Percentiles rank a stretch among this genome's conserved stretches.
These are phyloP conservation scores for Zenarchopterus dispar DNA, from an alignment of 2,797 vertebrate genomes.

Conservation along the genomic window DNA sequence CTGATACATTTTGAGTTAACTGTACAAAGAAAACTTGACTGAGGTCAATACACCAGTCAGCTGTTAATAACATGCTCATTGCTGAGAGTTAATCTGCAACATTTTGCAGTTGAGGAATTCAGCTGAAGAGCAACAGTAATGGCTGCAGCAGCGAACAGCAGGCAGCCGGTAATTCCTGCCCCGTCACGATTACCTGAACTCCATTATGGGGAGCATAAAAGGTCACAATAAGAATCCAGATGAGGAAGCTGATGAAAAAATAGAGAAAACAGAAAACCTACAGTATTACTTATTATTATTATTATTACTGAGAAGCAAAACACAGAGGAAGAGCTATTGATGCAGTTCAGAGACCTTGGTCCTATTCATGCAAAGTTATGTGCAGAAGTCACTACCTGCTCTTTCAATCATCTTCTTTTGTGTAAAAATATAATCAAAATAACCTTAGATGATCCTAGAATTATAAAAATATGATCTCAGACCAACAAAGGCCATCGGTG, in stretches of 20 bases:
- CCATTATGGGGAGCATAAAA: background rate
- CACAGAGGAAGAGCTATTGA: no score
- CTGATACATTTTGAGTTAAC: background rate
- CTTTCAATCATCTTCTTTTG: no score
- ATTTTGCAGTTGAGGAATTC: slow-evolving; percentile 23
- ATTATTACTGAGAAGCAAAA: no score
- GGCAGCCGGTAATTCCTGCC: slow-evolving; percentile 20
- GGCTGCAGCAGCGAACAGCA: background rate
- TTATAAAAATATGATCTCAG: no score
- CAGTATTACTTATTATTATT: no score
- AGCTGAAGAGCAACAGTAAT: slow-evolving; percentile 6
- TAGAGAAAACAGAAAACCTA: background rate
- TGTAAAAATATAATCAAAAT: no score
- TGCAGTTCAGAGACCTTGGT: no score
- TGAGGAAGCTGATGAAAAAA: background rate
- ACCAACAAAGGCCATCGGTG: no score
- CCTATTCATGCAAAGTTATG: no score
- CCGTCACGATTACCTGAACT: slow-evolving; percentile 1
- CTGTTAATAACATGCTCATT: slow-evolving; percentile 9
- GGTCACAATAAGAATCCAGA: background rate
- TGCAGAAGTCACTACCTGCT: no score
- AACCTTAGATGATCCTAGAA: no score
- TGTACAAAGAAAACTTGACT: background rate
- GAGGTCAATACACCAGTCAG: background rate
- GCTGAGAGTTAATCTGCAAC: slow-evolving; percentile 7